Evolutionary conservation across 1,140 invertebrate genomes (phyloP).

Genomic region (Diachasma alloeum): DNA sequence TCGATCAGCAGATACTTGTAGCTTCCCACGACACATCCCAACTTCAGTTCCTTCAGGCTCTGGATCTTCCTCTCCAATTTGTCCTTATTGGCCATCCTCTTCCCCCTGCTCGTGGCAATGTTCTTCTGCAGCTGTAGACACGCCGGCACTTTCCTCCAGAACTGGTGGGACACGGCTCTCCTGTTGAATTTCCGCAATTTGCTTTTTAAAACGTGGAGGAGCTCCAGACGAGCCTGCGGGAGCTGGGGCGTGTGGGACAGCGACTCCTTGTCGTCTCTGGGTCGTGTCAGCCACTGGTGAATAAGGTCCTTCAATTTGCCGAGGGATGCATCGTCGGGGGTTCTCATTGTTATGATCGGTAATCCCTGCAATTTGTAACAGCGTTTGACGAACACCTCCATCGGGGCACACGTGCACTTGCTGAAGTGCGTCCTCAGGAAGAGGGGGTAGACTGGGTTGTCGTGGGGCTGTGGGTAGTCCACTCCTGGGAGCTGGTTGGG

Average conservation of each 20-base stretch:
- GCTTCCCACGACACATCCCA: not conserved
- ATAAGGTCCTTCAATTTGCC: not conserved
- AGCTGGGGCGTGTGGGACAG: not conserved
- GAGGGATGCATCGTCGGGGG: not conserved
- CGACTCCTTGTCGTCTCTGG: not conserved
- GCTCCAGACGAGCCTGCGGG: not conserved
- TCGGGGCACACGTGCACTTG: too few species aligned
- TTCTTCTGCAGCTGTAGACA: not conserved
- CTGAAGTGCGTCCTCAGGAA: too few species aligned
- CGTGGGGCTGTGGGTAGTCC: too few species aligned
- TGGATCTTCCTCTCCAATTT: not conserved
- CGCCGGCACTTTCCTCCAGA: too few species aligned
- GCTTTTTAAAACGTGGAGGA: not conserved
- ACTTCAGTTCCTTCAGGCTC: not conserved
- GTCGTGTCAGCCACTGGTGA: not conserved
- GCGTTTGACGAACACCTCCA: not conserved
- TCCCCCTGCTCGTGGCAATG: not conserved
- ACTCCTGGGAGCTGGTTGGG: too few species aligned
- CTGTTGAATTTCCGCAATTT: not conserved
- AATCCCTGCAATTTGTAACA: not conserved
- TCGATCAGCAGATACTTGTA: not conserved
- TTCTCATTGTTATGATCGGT: not conserved
- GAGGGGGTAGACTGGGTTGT: too few species aligned
- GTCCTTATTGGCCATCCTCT: not conserved
- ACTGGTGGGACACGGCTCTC: too few species aligned